Conservation (phyloP, 2,113 vertebrate genomes). For the Rana temporaria region DNA sequence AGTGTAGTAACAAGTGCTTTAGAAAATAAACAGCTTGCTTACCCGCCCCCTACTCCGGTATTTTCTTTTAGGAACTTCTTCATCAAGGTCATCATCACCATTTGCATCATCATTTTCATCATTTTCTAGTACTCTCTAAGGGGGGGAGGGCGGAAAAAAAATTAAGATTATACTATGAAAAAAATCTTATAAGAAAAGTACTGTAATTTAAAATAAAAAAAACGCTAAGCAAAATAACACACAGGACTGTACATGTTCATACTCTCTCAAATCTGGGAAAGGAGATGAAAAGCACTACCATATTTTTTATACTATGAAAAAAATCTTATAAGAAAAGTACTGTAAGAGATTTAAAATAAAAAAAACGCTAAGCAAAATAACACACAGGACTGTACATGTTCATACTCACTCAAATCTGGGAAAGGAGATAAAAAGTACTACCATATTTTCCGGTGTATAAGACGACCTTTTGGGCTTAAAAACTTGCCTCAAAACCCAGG, state of each 20-base stretch:
- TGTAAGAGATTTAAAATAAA: not conserved
- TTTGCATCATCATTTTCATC: conserved; percentile 95
- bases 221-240: too few species aligned
- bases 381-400: too few species aligned
- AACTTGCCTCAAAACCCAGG: too few species aligned
- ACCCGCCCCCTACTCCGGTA: conserved; percentile 94
- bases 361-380: not conserved
- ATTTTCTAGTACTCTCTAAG: conserved; percentile 94
- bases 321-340: not conserved
- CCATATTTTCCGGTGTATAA: too few species aligned
- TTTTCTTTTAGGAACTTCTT: conserved; percentile 94
- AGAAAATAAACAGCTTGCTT: conserved; percentile 64
- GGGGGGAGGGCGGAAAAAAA: conserved; percentile 62
- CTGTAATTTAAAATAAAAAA: not conserved
- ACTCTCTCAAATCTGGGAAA: too few species aligned
- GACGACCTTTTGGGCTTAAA: too few species aligned
- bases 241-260: too few species aligned
- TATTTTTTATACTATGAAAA: not conserved
- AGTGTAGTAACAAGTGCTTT: not conserved
- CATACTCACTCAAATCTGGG: too few species aligned
- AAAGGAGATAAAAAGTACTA: too few species aligned
- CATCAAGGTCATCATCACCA: conserved; percentile 94
- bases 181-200: not conserved
- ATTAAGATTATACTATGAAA: not conserved
- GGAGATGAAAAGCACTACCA: too few species aligned